Evolutionary conservation across 2,113 vertebrate species (phyloP).

Genomic region (Halichoerus grypus): DNA sequence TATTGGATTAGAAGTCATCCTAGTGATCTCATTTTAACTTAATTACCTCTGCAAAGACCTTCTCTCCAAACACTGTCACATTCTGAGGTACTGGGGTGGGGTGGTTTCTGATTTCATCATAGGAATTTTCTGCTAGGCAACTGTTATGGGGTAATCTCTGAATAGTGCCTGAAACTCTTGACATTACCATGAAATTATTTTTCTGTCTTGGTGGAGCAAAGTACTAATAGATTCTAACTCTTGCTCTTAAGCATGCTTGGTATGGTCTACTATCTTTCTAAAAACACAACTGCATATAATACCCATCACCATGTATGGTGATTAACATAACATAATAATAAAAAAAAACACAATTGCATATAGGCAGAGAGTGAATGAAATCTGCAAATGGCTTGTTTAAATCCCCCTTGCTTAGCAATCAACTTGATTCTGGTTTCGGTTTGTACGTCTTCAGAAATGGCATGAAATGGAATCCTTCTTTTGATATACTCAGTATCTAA

Average conservation of each 20-base stretch:
- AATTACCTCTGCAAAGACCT: background rate
- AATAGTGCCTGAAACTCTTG: background rate
- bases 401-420: background rate
- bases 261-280: background rate
- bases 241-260: background rate
- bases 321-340: too few species aligned
- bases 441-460: background rate
- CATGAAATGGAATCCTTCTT: background rate
- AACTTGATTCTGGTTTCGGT: background rate
- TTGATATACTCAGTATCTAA: too few species aligned
- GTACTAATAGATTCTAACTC: background rate
- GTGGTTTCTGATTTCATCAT: background rate
- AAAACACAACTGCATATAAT: background rate
- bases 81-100: background rate
- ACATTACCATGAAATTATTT: background rate
- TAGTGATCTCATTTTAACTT: background rate
- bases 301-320: too few species aligned
- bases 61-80: background rate
- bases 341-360: background rate
- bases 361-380: background rate
- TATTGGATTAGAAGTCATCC: background rate
- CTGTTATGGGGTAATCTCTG: background rate
- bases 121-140: background rate
- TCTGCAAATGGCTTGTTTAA: background rate
- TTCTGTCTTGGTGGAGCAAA: background rate